Evolutionary conservation across 2,888 invertebrate species (phyloP).

Genomic region (Dyspetes luteomarginatus): DNA sequence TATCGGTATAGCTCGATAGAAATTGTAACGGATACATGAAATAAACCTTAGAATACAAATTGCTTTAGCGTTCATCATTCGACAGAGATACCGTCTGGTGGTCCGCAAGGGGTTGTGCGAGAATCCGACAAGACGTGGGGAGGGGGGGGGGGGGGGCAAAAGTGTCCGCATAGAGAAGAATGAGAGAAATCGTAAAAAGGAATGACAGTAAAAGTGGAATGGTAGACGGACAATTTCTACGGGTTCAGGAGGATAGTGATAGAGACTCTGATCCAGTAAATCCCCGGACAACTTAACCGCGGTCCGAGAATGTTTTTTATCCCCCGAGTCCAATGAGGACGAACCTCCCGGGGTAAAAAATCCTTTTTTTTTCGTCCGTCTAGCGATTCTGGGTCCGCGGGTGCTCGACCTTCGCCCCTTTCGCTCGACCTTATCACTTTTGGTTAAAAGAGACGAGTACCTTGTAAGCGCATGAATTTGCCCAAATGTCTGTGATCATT

Average conservation of each 20-base stretch:
- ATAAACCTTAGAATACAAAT: conserved; percentile 44
- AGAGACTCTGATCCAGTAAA: conserved; percentile 29
- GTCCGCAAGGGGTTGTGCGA: not conserved
- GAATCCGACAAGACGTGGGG: no score
- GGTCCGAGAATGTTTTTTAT: not conserved
- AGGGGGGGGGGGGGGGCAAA: no score
- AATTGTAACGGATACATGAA: conserved; percentile 33
- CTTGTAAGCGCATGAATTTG: not conserved
- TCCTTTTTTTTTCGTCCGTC: not conserved
- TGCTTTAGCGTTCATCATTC: conserved; percentile 4
- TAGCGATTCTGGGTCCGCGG: conserved; percentile 10
- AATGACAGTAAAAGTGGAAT: not conserved
- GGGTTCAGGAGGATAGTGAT: conserved; percentile 34
- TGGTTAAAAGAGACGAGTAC: not conserved
- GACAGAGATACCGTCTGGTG: not conserved
- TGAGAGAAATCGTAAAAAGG: not conserved
- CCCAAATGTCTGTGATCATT: conserved; percentile 17
- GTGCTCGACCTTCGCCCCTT: conserved; percentile 13
- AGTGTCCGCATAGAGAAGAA: no score
- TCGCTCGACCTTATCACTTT: conserved; percentile 25
- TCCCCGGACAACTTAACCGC: conserved; percentile 27
- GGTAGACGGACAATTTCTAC: conserved; percentile 30
- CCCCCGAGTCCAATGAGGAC: not conserved
- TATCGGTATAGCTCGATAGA: not conserved
- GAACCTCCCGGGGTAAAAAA: not conserved